Base-by-base conservation (phyloP, 2,888 invertebrate species). In the Pristionchus exspectatus region DNA sequence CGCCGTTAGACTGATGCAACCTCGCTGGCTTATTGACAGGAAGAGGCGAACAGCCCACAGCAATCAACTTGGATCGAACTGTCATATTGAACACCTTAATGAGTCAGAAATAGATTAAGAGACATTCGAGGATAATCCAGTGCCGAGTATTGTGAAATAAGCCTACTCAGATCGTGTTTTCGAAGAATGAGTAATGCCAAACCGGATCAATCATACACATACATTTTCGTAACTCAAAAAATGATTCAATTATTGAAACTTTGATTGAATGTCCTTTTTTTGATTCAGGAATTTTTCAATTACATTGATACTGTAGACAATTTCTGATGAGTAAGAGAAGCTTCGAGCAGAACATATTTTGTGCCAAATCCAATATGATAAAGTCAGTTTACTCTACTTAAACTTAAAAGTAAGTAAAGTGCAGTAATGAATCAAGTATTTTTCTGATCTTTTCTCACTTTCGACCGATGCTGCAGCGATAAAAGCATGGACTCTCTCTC, bases 1-100 rank as follows among this genome's bases (percentile, higher is more conserved):
- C 66, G 1, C 33, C 63, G 33, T 16, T 59, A 33, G 85, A 59
- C 66, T 66, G 59, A 59, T 85, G 63, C 59, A 85, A 63, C 85
- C 21, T 85, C 85, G 12, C 16, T 14, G 30, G 38, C 59, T 10
- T 85, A 59, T 85, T 85, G 85, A 59, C 14, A 33, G 81, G 21
- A 50, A 50, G 3, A 50, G 44, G 30, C 21, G 27, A 54, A 27
- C 54, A 30, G 30, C 50, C 3, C 50, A 3, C 10, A 50, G 44
- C 10, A 56, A 84, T 21, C 84, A 84, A 44, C 27, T 14, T 33
- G 56, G 44, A 24, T n/a, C 56, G 30, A 56, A 83, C 21, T 83
- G 18, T 59, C 18, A 18, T 59, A 5, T 21, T 18, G 56, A 56
- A 56, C 56, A 56, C 18, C 56, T 56, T 50, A 9, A 59, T 59